A percentile compares a stretch with the other conserved stretches of the same genome.
phyloP scores from a whole-genome alignment of 2,797 vertebrate species.

The Botia almorhae region DNA sequence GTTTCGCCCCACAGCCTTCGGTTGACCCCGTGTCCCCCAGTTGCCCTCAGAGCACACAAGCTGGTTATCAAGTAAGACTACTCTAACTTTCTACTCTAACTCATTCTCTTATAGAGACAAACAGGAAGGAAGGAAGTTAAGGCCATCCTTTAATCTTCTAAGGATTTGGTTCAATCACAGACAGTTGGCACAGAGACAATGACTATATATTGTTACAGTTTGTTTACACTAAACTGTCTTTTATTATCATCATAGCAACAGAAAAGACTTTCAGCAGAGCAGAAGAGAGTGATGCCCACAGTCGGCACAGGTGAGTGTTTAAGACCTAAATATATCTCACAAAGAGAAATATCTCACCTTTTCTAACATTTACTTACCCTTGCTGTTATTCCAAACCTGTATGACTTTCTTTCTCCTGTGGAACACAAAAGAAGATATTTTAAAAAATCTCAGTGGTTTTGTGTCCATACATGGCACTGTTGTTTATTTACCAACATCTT shows the following conservation, averaged over 20 bases:
- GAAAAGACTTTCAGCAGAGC: conserved; percentile 76
- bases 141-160: background rate
- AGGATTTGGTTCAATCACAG: background rate
- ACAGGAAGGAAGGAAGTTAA: conserved; percentile 49
- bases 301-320: conserved; percentile 69
- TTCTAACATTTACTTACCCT: too few species aligned
- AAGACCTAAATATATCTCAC: too few species aligned
- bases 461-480: too few species aligned
- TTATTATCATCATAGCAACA: conserved; percentile 74
- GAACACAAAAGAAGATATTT: too few species aligned
- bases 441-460: too few species aligned
- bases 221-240: background rate
- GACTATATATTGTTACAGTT: background rate
- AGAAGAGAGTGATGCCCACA: conserved; percentile 63
- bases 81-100: conserved; percentile 3
- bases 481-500: too few species aligned
- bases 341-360: too few species aligned
- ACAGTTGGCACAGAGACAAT: background rate
- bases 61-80: conserved; percentile 88
- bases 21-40: conserved; percentile 77
- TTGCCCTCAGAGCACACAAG: conserved; percentile 77
- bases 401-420: too few species aligned
- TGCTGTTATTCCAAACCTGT: too few species aligned
- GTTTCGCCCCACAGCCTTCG: conserved; percentile 77
- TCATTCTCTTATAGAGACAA: conserved; percentile 43